These are phyloP conservation scores for Heliconius nattereri DNA, from an alignment of 1,140 invertebrate genomes.

Conservation along the genomic window DNA sequence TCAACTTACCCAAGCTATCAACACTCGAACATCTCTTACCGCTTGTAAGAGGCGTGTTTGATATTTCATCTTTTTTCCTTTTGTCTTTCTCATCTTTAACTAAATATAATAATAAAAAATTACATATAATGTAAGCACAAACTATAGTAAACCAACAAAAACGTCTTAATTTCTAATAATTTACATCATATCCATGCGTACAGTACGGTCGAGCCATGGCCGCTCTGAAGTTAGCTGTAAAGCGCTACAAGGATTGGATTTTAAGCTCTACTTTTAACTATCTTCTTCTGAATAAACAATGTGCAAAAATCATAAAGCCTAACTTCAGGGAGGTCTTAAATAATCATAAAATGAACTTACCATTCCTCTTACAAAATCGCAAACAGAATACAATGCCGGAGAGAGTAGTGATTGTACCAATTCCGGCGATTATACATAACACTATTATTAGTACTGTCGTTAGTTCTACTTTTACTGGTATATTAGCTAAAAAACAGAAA, in stretches of 20 bases:
- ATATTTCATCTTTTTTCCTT: constrained; percentile 66
- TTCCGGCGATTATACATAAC: constrained; percentile 55
- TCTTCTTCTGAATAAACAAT: no score
- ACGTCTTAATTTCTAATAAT: no score
- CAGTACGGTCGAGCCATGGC: no score
- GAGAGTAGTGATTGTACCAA: constrained; percentile 56
- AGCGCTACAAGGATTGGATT: no score
- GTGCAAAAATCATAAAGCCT: no score
- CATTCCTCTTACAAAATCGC: constrained; percentile 60
- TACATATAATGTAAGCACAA: neutral
- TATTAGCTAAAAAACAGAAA: constrained; percentile 64
- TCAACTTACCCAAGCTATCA: constrained; percentile 64
- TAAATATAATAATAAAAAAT: constrained; percentile 18
- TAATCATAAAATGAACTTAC: constrained; percentile 29
- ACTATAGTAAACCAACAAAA: neutral
- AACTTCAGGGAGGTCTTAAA: no score
- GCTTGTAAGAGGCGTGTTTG: constrained; percentile 64
- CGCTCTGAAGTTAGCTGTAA: no score
- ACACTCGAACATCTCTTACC: constrained; percentile 66
- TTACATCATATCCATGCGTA: no score
- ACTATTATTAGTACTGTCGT: constrained; percentile 69
- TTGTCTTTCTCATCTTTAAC: constrained; percentile 69
- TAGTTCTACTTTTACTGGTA: constrained; percentile 67
- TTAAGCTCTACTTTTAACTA: no score
- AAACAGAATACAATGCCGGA: constrained; percentile 65